Evolutionary conservation across 2,888 invertebrate species (phyloP), one percentile per base, ranked within the genome.

Genomic region (Trissoscelio sp.): DNA sequence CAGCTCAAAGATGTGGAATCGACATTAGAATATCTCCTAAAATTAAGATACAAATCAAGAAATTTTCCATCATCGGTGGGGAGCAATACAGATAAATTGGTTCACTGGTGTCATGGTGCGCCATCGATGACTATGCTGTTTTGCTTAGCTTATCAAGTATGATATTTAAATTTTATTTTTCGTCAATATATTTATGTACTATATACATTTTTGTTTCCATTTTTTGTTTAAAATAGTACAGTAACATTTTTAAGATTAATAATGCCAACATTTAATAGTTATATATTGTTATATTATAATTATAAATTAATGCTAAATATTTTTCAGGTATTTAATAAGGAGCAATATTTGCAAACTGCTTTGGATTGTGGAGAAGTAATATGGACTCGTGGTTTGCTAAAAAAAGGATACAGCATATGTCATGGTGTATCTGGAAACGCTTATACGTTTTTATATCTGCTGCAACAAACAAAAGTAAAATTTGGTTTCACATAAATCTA

Each of bases 71-170:
- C 97, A 0, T 97, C 97, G 0, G 85, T 95, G 24, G 95, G 94
- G 22, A 95, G 94, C 82, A 92, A 91, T 48, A 92, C 93, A 28
- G 97, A 98, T 90, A 94, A 94, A 90, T 93, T 97, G 81, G 94
- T 98, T 16, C 98, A 98, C 87, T 98, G 97, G 97, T 98, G 98
- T 92, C 97, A 98, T 89, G 98, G 98, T n/a, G 96, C 97, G 18
- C 96, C 97, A 14, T 97, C 97, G 39, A 96, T 96, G 92, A 93
- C 96, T 11, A 94, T 95, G 85, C 92, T 96, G 85, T 96, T 94
- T 85, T 91, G 93, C 82, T 91, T 94, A 84, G 96, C 96, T 44
- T 93, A 94, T 87, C 92, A 95, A 93, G 96, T 96, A 91, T 18
- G 78, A 31, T 14, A 20, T 18, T 1, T 20, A 20, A 2, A 28